Percentiles rank a stretch among this genome's conserved stretches.
Conservation (phyloP, 2,888 invertebrate genomes). For the Scaeva pyrastri region DNA sequence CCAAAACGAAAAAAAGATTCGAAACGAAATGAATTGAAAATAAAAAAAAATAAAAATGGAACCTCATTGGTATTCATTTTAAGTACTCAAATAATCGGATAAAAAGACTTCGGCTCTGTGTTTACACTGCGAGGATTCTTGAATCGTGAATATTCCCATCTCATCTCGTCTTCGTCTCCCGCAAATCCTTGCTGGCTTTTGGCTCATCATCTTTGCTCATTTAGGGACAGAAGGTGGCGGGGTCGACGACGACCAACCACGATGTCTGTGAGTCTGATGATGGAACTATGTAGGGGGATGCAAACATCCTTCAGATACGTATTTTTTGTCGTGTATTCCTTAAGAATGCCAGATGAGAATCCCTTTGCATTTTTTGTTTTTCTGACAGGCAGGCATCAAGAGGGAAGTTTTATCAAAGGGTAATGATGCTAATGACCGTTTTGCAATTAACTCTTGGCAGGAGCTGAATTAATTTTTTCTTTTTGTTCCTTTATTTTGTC, state of each 20-base stretch:
- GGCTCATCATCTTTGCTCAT: slow-evolving; percentile 50
- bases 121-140: slow-evolving; percentile 23
- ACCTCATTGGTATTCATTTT: slow-evolving; percentile 73
- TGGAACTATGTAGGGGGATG: slow-evolving; percentile 50
- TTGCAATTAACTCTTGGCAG: slow-evolving; percentile 69
- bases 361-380: slow-evolving; percentile 10
- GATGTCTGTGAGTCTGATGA: not conserved
- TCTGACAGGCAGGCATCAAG: slow-evolving; percentile 6
- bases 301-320: slow-evolving; percentile 50
- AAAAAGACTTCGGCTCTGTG: slow-evolving; percentile 52
- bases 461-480: slow-evolving; percentile 18
- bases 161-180: not conserved
- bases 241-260: too few relatives aligned
- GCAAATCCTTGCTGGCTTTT: slow-evolving; percentile 21
- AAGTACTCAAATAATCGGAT: slow-evolving; percentile 70
- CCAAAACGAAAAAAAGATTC: not conserved
- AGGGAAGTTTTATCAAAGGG: slow-evolving; percentile 52
- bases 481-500: not conserved
- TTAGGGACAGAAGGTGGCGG: slow-evolving; percentile 46
- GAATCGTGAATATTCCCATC: slow-evolving; percentile 17
- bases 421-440: slow-evolving; percentile 73
- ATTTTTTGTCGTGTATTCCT: slow-evolving; percentile 4
- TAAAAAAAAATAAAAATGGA: slow-evolving; percentile 4
- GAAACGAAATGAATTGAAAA: not conserved
- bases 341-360: slow-evolving; percentile 20